A percentile compares a stretch with the other conserved stretches of the same genome.
Evolutionary conservation across 64 coral and sea anemone species (phyloP).

Genomic region (Pocillopora damicornis): DNA sequence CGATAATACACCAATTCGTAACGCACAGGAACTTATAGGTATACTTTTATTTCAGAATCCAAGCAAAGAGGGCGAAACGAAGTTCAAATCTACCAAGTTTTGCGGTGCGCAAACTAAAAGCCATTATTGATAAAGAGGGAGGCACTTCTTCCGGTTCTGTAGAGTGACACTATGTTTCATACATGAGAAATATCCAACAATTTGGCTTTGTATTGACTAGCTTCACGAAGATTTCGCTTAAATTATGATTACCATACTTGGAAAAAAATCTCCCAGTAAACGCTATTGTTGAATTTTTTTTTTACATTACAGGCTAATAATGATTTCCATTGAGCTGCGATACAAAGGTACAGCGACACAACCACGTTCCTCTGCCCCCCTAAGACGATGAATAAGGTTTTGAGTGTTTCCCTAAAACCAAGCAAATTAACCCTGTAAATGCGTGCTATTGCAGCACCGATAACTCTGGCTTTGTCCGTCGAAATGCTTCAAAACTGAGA

Average conservation of each 20-base stretch:
- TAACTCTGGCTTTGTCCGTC: neutral
- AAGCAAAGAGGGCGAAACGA: neutral
- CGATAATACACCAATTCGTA: neutral
- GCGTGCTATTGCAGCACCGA: neutral
- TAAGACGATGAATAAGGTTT: neutral
- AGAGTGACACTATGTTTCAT: neutral
- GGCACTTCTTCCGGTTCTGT: neutral
- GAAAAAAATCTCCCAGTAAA: no score
- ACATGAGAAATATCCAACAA: neutral
- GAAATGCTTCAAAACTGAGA: neutral
- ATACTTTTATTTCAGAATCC: neutral
- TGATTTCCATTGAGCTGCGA: no score
- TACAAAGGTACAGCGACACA: no score
- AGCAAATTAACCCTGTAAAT: no score
- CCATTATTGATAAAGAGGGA: neutral
- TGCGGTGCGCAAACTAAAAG: neutral
- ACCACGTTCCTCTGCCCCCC: no score
- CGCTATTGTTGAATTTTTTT: no score
- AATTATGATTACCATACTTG: no score
- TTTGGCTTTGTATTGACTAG: no score
- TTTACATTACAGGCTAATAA: no score
- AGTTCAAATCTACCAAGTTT: conserved; percentile 24
- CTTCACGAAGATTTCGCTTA: no score
- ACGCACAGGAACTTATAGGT: neutral
- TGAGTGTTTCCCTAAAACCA: neutral